These are phyloP conservation scores for Hydrozoanthus tunicans DNA, from an alignment of 64 coral and sea anemone genomes.

Conservation along the genomic window DNA sequence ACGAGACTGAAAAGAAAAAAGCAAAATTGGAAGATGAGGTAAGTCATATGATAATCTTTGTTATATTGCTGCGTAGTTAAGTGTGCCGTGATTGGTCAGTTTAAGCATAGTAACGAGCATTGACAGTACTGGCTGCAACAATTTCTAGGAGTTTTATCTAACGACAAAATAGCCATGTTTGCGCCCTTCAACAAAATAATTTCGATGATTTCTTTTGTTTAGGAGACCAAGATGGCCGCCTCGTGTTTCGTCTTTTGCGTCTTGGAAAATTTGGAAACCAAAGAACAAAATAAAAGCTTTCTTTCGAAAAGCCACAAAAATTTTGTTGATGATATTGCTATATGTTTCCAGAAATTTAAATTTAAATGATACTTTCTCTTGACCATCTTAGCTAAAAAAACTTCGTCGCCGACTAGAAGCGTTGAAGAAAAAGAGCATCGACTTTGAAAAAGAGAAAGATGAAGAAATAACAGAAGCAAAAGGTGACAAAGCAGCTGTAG, in stretches of 20 bases:
- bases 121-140: no score
- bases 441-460: conserved; percentile 81
- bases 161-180: no score
- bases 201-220: no score
- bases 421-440: conserved; percentile 71
- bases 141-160: no score
- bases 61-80: neutral
- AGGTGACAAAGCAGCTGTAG: conserved; percentile 60
- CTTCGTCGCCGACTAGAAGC: conserved; percentile 68
- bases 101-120: neutral
- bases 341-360: no score
- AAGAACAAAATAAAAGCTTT: no score
- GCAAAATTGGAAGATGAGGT: conserved; percentile 81
- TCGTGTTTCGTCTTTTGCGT: no score
- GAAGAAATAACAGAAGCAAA: conserved; percentile 67
- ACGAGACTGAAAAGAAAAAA: conserved; percentile 83
- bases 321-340: no score
- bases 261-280: no score
- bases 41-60: neutral
- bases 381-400: conserved; percentile 38
- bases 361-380: neutral
- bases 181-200: no score
- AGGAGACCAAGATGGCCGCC: no score
- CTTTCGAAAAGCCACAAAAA: no score
- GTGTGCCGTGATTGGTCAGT: neutral